phyloP scores from a whole-genome alignment of 2,797 vertebrate genomes.

The Malurus splendens region DNA sequence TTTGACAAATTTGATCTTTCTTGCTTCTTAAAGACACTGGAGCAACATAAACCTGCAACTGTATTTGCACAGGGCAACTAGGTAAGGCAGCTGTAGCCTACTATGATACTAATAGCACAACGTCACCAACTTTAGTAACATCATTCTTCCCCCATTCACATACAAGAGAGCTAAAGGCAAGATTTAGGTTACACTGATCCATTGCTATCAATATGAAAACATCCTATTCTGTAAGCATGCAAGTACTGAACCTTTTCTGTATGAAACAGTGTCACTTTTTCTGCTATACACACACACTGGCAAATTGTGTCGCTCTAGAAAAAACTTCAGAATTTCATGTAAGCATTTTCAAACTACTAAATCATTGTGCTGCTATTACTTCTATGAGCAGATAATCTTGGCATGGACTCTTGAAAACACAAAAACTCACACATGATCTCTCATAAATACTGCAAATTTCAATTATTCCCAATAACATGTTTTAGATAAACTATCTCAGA shows the following conservation, averaged over 20 bases:
- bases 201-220: neutral
- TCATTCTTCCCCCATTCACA: neutral
- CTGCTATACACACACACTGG: neutral
- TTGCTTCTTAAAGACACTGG: neutral
- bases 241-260: neutral
- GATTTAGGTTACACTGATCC: neutral
- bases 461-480: neutral
- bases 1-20: neutral
- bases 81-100: neutral
- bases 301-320: neutral
- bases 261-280: neutral
- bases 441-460: neutral
- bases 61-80: neutral
- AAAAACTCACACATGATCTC: neutral
- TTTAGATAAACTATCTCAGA: neutral
- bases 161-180: neutral
- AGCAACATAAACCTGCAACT: neutral
- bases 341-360: neutral
- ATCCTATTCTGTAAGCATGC: neutral
- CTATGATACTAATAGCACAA: neutral
- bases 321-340: neutral
- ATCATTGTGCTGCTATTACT: neutral
- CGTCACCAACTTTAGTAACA: neutral
- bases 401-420: neutral
- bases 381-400: neutral